Evolutionary conservation across 1,140 invertebrate genomes (phyloP), one percentile per base, ranked within the genome.

Genomic region (Musca vetustissima): DNA sequence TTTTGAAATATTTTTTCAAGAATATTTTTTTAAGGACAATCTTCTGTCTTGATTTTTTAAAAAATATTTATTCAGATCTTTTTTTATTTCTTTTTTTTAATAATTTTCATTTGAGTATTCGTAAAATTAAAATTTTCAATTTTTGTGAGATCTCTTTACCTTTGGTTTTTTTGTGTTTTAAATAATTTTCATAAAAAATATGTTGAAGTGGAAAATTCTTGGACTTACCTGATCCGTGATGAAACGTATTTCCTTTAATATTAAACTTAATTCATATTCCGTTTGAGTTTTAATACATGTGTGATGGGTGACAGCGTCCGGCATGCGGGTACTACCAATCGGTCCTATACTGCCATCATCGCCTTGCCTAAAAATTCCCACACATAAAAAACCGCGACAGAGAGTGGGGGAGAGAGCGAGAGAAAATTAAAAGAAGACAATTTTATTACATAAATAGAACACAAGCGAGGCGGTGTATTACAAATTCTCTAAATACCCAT

Each of bases 171-270:
- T n/a, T n/a, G n/a, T 61, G 17, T 22, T 21, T 52, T 52, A n/a
- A n/a, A n/a, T n/a, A n/a, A n/a, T n/a, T n/a, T n/a, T n/a, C n/a
- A n/a, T n/a, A n/a, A n/a, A n/a, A n/a, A n/a, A n/a, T 25, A 22
- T 59, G 9, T 1, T 25, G 4, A 4, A n/a, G n/a, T n/a, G 6
- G 13, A 43, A 59, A 32, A 61, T 17, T 8, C 8, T 49, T 68
- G 36, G 67, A 77, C 76, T 76, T 82, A 87, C 87, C 85, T 88
- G 87, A 85, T 89, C 88, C 81, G 88, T 89, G 83, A 89, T 89
- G 85, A 89, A 88, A 85, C 94, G 91, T 75, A 99, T 88, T 87
- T 99, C 97, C 84, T 95, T 94, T 73, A 99, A 89, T 83, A 99
- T 98, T 79, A 95, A 89, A 74, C 93, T 90, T 80, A 98, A 90